phyloP scores from a whole-genome alignment of 2,888 invertebrate genomes.

The Hyposoter didymator region DNA sequence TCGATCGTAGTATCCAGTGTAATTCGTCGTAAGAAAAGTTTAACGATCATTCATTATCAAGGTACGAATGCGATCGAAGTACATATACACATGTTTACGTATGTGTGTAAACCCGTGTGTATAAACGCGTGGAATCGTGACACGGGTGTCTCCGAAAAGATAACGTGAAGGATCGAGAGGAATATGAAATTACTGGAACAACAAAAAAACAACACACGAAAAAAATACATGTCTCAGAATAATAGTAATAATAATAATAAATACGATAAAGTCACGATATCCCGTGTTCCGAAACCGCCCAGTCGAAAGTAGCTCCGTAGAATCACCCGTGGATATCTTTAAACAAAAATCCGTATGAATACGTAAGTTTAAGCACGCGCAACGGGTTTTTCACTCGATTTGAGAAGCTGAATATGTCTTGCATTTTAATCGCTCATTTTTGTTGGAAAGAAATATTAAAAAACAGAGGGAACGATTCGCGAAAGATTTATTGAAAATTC shows the following conservation, averaged over 20 bases:
- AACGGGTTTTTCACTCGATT: constrained; percentile 7
- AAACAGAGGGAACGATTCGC: neutral
- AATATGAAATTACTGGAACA: neutral
- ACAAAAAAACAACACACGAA: neutral
- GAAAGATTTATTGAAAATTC: neutral
- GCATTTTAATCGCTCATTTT: neutral
- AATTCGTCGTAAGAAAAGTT: constrained; percentile 70
- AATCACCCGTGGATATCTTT: constrained; percentile 54
- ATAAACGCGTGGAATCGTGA: constrained; percentile 53
- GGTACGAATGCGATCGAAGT: constrained; percentile 33
- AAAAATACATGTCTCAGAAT: constrained; percentile 12
- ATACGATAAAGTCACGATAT: constrained; percentile 46
- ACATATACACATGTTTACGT: constrained; percentile 63
- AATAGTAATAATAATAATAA: constrained; percentile 23
- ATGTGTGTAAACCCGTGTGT: constrained; percentile 60
- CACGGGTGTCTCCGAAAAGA: constrained; percentile 43
- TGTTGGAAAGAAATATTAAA: neutral
- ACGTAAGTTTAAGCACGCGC: constrained; percentile 56
- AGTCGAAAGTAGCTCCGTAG: constrained; percentile 62
- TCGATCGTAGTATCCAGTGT: constrained; percentile 72
- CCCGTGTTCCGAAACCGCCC: constrained; percentile 60
- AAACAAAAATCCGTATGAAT: constrained; percentile 34
- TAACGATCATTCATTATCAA: constrained; percentile 29
- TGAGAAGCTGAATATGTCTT: neutral
- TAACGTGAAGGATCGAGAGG: constrained; percentile 13